Conservation (phyloP, 2,113 vertebrate genomes). For the Anguilla rostrata region DNA sequence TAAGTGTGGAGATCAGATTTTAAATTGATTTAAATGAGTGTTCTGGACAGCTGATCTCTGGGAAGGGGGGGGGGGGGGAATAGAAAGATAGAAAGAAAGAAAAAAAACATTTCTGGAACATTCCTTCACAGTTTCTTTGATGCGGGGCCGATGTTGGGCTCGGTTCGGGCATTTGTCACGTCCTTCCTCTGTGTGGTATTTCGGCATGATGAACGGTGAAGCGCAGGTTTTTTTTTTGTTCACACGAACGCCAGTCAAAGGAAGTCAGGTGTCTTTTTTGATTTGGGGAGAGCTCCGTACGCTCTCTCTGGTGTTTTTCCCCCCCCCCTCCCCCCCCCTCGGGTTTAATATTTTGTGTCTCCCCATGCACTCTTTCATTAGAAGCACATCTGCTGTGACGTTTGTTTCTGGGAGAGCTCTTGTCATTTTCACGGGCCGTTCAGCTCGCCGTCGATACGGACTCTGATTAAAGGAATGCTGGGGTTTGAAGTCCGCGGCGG, state of each 20-base stretch:
- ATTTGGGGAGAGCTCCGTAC: not conserved
- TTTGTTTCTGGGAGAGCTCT: not conserved
- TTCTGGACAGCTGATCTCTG: slow-evolving; percentile 70
- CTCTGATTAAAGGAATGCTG: not conserved
- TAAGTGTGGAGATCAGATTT: slow-evolving; percentile 65
- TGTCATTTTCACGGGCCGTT: not conserved
- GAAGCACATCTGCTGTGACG: not conserved
- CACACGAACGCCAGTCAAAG: not conserved
- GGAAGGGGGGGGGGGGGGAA: slow-evolving; percentile 33
- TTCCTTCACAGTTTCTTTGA: slow-evolving; percentile 68
- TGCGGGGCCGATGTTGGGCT: slow-evolving; percentile 52
- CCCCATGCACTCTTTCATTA: not conserved
- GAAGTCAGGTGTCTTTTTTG: not conserved
- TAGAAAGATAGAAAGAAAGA: slow-evolving; percentile 37
- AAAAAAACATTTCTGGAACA: slow-evolving; percentile 53
- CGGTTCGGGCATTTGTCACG: slow-evolving; percentile 53
- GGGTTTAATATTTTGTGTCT: not conserved
- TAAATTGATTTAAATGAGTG: slow-evolving; percentile 72
- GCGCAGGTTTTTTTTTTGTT: not conserved
- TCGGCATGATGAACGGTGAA: not conserved
- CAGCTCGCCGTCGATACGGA: not conserved
- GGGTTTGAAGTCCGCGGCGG: too few species aligned
- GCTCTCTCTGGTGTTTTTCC: not conserved
- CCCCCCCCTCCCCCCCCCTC: too few species aligned
- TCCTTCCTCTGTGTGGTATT: slow-evolving; percentile 41